phyloP scores from a whole-genome alignment of 2,797 vertebrate genomes.

The Hemitrygon akajei region DNA sequence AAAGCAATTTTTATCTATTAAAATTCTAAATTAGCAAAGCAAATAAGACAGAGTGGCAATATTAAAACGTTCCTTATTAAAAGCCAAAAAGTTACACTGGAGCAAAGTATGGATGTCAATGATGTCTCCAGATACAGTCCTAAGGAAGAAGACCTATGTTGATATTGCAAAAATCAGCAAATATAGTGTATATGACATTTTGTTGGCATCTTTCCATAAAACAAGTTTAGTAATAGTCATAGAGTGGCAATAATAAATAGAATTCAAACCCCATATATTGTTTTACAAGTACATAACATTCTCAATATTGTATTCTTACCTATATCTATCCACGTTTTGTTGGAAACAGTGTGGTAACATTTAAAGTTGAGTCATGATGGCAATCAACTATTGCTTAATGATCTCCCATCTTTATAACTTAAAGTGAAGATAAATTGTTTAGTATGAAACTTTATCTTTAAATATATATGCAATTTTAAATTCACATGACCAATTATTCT shows the following conservation, averaged over 20 bases:
- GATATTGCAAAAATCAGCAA: slow-evolving; percentile 39
- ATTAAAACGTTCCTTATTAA: slow-evolving; percentile 45
- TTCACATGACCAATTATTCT: slow-evolving; percentile 64
- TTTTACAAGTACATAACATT: slow-evolving; percentile 23
- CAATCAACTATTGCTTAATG: slow-evolving; percentile 43
- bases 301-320: slow-evolving; percentile 39
- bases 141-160: slow-evolving; percentile 5
- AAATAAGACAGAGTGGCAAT: slow-evolving; percentile 59
- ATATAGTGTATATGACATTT: slow-evolving; percentile 62
- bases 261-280: slow-evolving; percentile 43
- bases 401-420: slow-evolving; percentile 47
- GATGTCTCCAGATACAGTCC: slow-evolving; percentile 34
- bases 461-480: slow-evolving; percentile 62
- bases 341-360: slow-evolving; percentile 43
- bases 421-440: slow-evolving; percentile 53
- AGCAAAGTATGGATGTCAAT: slow-evolving; percentile 36
- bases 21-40: slow-evolving; percentile 45
- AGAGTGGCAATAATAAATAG: slow-evolving; percentile 50
- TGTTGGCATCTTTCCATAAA: slow-evolving; percentile 59
- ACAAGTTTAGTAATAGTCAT: slow-evolving; percentile 39
- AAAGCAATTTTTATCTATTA: slow-evolving; percentile 26
- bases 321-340: slow-evolving; percentile 43
- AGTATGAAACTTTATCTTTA: slow-evolving; percentile 54
- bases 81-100: slow-evolving; percentile 48
- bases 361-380: slow-evolving; percentile 51